Percentiles rank a stretch among this genome's conserved stretches.
Conservation (phyloP, 2,113 vertebrate genomes). For the Heterotilapia buettikoferi region DNA sequence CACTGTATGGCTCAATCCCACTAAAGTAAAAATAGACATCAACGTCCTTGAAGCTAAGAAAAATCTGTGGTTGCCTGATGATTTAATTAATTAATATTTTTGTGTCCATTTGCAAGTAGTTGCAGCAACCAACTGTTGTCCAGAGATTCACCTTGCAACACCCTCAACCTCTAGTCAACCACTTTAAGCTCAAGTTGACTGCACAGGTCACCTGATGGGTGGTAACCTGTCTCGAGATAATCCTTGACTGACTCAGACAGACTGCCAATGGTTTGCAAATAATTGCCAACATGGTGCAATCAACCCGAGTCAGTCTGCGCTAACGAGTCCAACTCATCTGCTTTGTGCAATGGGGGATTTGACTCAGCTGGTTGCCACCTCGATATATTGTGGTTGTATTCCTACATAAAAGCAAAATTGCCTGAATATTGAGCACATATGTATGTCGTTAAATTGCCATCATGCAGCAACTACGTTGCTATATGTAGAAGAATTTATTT, state of each 20-base stretch:
- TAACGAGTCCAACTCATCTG: not conserved
- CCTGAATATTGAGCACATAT: not conserved
- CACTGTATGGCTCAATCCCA: not conserved
- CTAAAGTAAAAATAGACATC: not conserved
- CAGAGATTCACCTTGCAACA: not conserved
- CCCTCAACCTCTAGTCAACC: not conserved
- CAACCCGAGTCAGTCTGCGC: accelerated
- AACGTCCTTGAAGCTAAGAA: not conserved
- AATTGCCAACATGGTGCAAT: not conserved
- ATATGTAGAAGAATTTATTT: not conserved
- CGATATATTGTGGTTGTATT: not conserved
- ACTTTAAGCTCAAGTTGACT: not conserved
- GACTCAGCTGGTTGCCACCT: not conserved
- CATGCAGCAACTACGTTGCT: not conserved
- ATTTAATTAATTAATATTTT: not conserved
- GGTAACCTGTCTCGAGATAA: not conserved
- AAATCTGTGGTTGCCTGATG: not conserved
- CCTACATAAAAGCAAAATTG: not conserved
- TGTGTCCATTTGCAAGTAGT: not conserved
- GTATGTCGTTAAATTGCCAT: not conserved
- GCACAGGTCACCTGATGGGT: not conserved
- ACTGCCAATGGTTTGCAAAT: not conserved
- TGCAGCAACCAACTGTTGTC: not conserved
- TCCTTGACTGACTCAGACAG: not conserved
- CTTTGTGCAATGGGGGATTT: not conserved